A percentile compares a stretch with the other conserved stretches of the same genome.
These are phyloP conservation scores for Eulimnadia texana DNA, from an alignment of 1,140 invertebrate species.

Conservation along the genomic window DNA sequence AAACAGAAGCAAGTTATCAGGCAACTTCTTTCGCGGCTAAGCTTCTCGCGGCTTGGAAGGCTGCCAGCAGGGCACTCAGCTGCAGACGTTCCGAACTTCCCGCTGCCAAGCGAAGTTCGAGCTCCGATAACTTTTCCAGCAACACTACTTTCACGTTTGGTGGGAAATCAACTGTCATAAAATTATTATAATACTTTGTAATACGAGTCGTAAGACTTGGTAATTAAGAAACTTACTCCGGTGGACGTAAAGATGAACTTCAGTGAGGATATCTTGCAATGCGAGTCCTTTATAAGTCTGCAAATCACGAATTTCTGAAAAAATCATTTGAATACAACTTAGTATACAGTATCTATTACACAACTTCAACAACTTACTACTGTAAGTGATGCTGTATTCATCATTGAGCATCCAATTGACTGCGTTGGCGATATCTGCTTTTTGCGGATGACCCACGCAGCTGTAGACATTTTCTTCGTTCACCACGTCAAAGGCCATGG, in stretches of 20 bases:
- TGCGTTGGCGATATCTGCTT: conserved; percentile 77
- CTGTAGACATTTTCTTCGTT: conserved; percentile 86
- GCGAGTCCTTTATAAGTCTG: conserved; percentile 79
- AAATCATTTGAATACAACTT: conserved; percentile 11
- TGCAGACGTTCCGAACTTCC: conserved; percentile 73
- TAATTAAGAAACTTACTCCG: conserved; percentile 47
- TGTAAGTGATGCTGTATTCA: conserved; percentile 58
- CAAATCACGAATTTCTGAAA: conserved; percentile 60
- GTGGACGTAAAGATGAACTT: conserved; percentile 70
- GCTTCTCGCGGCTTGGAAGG: conserved; percentile 53
- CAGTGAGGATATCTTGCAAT: conserved; percentile 74
- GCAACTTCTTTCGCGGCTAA: conserved; percentile 27
- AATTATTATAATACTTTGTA: conserved; percentile 1
- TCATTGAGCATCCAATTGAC: conserved; percentile 80
- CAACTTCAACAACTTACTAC: conserved; percentile 55
- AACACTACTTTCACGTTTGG: conserved; percentile 53
- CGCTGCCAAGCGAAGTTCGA: conserved; percentile 58
- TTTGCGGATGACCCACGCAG: conserved; percentile 89
- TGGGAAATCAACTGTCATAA: conserved; percentile 63
- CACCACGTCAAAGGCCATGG: conserved; percentile 64
- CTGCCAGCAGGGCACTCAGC: conserved; percentile 60
- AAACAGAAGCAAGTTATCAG: conserved; percentile 12
- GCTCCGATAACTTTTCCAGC: conserved; percentile 62
- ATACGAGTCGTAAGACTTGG: conserved; percentile 6
- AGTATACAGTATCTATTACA: not conserved